These are phyloP conservation scores for Xiphophorus hellerii DNA, from an alignment of 2,113 vertebrate species.

Conservation along the genomic window DNA sequence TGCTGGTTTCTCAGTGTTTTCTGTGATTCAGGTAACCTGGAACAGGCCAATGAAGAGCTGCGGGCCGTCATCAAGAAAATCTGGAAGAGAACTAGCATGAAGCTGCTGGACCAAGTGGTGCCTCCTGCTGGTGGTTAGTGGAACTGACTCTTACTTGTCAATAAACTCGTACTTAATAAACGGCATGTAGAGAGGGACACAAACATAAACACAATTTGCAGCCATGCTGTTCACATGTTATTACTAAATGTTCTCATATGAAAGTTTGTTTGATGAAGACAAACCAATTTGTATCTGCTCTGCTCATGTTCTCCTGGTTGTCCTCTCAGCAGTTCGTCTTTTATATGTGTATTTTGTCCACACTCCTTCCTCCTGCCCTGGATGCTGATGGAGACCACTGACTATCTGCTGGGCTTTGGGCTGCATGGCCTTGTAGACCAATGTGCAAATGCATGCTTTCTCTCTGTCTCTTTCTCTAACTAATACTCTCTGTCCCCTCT, in stretches of 20 bases:
- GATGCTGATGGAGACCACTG: conserved; percentile 63
- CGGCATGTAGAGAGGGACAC: conserved; percentile 12
- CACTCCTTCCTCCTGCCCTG: conserved; percentile 53
- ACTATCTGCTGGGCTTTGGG: conserved; percentile 69
- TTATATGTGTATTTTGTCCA: conserved; percentile 56
- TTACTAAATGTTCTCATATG: conserved; percentile 23
- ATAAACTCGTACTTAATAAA: conserved; percentile 13
- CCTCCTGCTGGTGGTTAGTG: conserved; percentile 98
- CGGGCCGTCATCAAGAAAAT: conserved; percentile 99
- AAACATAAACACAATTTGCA: conserved; percentile 24
- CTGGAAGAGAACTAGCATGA: conserved; percentile 99
- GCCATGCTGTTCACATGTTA: conserved; percentile 27
- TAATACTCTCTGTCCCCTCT: conserved; percentile 33
- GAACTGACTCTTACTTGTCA: conserved; percentile 23
- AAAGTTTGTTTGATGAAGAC: background rate
- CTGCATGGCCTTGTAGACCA: conserved; percentile 77
- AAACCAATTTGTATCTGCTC: conserved; percentile 44
- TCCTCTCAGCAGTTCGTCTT: conserved; percentile 63
- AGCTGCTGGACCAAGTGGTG: conserved; percentile 97
- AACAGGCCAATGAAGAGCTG: conserved; percentile 98
- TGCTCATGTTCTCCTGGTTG: conserved; percentile 65
- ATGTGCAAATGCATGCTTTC: conserved; percentile 66
- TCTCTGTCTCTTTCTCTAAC: conserved; percentile 47
- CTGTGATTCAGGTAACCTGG: conserved; percentile 88
- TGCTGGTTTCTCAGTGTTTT: conserved; percentile 31